Percentiles rank a stretch among this genome's conserved stretches.
Conservation (phyloP, 2,797 vertebrate genomes). For the Neopelma chrysocephalum region DNA sequence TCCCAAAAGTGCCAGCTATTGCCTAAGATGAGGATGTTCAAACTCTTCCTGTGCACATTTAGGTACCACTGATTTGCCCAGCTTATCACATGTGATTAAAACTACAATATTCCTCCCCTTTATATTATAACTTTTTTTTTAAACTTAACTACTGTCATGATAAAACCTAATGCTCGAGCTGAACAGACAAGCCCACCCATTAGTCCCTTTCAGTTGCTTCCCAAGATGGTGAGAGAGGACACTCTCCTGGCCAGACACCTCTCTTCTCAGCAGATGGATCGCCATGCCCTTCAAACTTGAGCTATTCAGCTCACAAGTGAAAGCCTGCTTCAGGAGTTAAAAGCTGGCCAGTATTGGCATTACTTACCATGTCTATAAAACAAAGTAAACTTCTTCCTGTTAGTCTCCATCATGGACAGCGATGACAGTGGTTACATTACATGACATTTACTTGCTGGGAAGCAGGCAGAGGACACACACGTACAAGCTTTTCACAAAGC, state of each 20-base stretch:
- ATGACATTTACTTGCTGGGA: not conserved
- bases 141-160: not conserved
- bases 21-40: not conserved
- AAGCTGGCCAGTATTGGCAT: not conserved
- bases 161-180: not conserved
- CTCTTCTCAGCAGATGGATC: not conserved
- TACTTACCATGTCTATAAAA: not conserved
- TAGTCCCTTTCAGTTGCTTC: not conserved
- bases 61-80: not conserved
- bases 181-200: not conserved
- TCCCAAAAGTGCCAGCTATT: not conserved
- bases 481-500: not conserved
- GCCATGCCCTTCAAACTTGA: not conserved
- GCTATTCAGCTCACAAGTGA: not conserved
- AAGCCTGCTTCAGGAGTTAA: not conserved
- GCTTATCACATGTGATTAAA: not conserved
- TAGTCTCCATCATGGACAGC: not conserved
- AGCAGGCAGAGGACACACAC: not conserved
- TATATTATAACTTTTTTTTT: not conserved
- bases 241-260: fast-evolving
- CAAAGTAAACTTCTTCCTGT: not conserved
- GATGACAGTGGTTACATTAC: not conserved
- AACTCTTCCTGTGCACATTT: not conserved
- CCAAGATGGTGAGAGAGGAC: not conserved
- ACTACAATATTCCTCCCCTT: not conserved